These are phyloP conservation scores for Bombus waltoni DNA, from an alignment of 1,140 invertebrate genomes.

Conservation along the genomic window DNA sequence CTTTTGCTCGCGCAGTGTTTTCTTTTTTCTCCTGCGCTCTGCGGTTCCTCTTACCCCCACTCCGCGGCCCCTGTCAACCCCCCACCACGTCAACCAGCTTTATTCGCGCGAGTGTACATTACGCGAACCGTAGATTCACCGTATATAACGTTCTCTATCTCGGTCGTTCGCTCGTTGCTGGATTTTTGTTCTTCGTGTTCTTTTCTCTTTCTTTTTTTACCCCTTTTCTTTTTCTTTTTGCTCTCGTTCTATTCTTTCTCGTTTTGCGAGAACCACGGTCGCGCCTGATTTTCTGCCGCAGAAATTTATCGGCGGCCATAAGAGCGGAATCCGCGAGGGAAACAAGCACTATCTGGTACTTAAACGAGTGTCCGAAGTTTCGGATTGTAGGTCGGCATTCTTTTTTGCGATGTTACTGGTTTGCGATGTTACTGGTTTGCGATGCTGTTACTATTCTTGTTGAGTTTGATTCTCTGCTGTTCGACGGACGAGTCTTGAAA, in stretches of 20 bases:
- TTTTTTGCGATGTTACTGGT: too few relatives aligned
- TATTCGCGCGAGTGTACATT: slow-evolving; percentile 62
- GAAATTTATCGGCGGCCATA: slow-evolving; percentile 50
- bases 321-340: not conserved
- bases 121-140: slow-evolving; percentile 49
- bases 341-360: not conserved
- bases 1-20: slow-evolving; percentile 14
- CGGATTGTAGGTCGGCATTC: not conserved
- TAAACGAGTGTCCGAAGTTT: not conserved
- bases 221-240: too few relatives aligned
- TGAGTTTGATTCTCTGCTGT: not conserved
- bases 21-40: not conserved
- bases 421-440: too few relatives aligned
- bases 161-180: not conserved
- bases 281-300: slow-evolving; percentile 15
- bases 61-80: not conserved
- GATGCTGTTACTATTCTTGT: not conserved
- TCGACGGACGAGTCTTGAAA: not conserved
- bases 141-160: not conserved
- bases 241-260: not conserved
- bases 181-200: not conserved
- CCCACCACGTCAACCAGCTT: slow-evolving; percentile 8
- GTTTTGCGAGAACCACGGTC: not conserved
- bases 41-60: slow-evolving; percentile 23
- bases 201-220: not conserved